Percentiles rank a stretch among this genome's conserved stretches.
These are phyloP conservation scores for Pristionchus mayeri DNA, from an alignment of 2,888 invertebrate genomes.

Conservation along the genomic window DNA sequence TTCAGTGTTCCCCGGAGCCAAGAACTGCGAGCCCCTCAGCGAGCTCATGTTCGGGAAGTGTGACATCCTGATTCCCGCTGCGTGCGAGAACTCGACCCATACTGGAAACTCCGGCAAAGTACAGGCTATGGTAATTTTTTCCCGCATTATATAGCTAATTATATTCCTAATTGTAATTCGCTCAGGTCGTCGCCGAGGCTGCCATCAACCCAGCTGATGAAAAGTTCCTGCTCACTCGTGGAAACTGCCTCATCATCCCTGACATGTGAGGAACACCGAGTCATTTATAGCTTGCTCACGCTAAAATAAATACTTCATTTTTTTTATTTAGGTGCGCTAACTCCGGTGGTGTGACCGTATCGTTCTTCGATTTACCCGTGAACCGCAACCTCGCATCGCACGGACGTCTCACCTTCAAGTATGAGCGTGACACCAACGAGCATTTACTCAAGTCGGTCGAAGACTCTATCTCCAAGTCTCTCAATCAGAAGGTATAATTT, in stretches of 20 bases:
- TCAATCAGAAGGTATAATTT: conserved; percentile 82
- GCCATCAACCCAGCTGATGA: conserved; percentile 96
- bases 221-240: conserved; percentile 86
- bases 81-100: conserved; percentile 93
- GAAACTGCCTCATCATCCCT: conserved; percentile 90
- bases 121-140: conserved; percentile 85
- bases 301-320: too few species aligned
- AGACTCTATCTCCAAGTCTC: conserved; percentile 93
- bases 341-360: conserved; percentile 95
- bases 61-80: conserved; percentile 97
- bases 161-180: too few species aligned
- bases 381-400: conserved; percentile 98
- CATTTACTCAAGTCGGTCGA: conserved; percentile 94
- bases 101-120: conserved; percentile 91
- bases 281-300: conserved; percentile 59
- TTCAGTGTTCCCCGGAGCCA: conserved; percentile 88
- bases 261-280: conserved; percentile 82
- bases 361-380: conserved; percentile 98
- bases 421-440: conserved; percentile 92
- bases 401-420: conserved; percentile 92
- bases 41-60: conserved; percentile 89
- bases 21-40: conserved; percentile 82
- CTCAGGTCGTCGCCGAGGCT: conserved; percentile 91
- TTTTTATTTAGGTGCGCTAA: conserved; percentile 78
- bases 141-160: too few species aligned